Base-by-base conservation (phyloP, 2,888 invertebrate genomes). In the Carpatolechia fugitivella region DNA sequence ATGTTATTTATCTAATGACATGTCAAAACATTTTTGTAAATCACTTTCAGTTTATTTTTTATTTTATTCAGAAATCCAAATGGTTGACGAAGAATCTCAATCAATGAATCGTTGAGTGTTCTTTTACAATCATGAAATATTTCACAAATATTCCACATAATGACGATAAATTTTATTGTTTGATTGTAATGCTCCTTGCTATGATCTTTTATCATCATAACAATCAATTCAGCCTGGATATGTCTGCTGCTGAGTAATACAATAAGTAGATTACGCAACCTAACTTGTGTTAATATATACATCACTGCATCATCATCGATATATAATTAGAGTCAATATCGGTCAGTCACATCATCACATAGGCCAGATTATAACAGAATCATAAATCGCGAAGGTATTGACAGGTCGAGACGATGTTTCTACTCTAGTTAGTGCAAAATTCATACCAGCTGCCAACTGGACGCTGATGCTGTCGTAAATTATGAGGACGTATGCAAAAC, bases 1-100 rank as follows among this genome's bases (percentile, higher is more conserved):
- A 20, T 40, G 38, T 48, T 56, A 56, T 56, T 56, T 56, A 56
- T 55, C 47, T 36, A 55, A 55, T 54, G 41, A 31, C 31, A 41
- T 31, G 52, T 52, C 52, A 52, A 29, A 52, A 52, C 52, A 52
- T 41, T 41, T 52, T 52, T 52, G 52, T 52, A 52, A 41, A 52
- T 52, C 31, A 41, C 40, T 50, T 24, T 49, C 31, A 44, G 44
- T 24, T 44, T 11, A 4, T 29, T 29, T n/a, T 29, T 29, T 13
- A 13, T 13, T 29, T 16, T 31, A 11, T 31, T 31, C 11, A 14
- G 1, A 5, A 13, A 7, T n/a, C 3, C 33, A 5, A 33, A 33
- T 33, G 10, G 11, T 40, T 40, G 40, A 16, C 40, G 1, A 16
- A 16, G 13, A 16, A 40, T 10, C 33, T 33, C 33, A 33, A 11